Percentiles rank a stretch among this genome's conserved stretches.
Evolutionary conservation across 2,797 vertebrate genomes (phyloP).

Genomic region (Capromys pilorides): DNA sequence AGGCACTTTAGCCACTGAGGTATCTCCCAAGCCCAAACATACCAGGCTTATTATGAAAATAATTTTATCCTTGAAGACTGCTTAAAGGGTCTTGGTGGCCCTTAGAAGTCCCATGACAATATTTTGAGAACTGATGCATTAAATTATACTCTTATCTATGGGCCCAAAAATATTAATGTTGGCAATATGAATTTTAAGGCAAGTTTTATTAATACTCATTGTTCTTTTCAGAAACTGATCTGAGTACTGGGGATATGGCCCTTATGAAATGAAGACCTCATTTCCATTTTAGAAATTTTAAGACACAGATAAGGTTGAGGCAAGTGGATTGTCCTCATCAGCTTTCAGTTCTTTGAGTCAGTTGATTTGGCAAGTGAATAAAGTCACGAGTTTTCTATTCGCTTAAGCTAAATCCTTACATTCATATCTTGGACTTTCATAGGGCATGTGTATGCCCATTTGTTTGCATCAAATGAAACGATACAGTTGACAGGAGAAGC

Average conservation of each 20-base stretch:
- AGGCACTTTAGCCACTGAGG: too few relatives aligned
- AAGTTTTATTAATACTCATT: slow-evolving; percentile 47
- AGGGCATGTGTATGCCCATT: background rate
- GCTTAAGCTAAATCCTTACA: slow-evolving; percentile 16
- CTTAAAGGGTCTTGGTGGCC: background rate
- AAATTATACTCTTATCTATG: background rate
- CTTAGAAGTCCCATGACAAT: background rate
- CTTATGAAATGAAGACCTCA: background rate
- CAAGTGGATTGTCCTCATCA: slow-evolving; percentile 20
- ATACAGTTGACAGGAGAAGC: slow-evolving; percentile 46
- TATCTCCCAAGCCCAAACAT: too few relatives aligned
- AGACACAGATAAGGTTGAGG: too few relatives aligned
- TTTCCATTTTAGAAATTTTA: too few relatives aligned
- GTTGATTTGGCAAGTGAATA: slow-evolving; percentile 47
- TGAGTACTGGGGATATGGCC: slow-evolving; percentile 1
- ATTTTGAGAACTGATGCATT: background rate
- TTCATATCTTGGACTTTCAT: slow-evolving; percentile 52
- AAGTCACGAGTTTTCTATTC: slow-evolving; percentile 65
- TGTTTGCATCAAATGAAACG: slow-evolving; percentile 53
- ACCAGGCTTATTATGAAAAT: background rate
- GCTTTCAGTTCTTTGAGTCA: slow-evolving; percentile 54
- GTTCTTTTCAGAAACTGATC: slow-evolving; percentile 16
- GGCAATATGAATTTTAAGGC: slow-evolving; percentile 17
- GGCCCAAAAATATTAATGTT: slow-evolving; percentile 47
- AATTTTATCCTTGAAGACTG: slow-evolving; percentile 22